Percentiles rank a stretch among this genome's conserved stretches.
phyloP scores from a whole-genome alignment of 2,113 vertebrate genomes.

The Oplegnathus fasciatus region DNA sequence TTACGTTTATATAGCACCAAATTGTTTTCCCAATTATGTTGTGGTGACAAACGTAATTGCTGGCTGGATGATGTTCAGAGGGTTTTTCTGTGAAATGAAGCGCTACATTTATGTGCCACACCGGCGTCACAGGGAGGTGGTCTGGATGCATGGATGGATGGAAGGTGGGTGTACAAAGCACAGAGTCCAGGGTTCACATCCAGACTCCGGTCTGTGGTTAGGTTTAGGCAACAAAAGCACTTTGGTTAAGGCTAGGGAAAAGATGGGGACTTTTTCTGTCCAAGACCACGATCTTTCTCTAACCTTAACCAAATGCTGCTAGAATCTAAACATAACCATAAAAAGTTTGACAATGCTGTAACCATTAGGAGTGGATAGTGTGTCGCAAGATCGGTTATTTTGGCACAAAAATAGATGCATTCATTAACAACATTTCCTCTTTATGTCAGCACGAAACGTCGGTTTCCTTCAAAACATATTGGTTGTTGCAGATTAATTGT shows the following conservation, averaged over 20 bases:
- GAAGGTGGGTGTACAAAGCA: not conserved
- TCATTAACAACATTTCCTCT: too few relatives aligned
- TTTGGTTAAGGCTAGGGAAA: not conserved
- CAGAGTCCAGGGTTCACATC: not conserved
- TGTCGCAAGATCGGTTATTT: not conserved
- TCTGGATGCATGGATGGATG: not conserved
- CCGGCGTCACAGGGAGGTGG: not conserved
- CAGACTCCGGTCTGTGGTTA: not conserved
- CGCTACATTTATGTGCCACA: not conserved
- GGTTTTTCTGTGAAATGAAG: not conserved
- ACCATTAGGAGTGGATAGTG: not conserved
- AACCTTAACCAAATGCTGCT: not conserved
- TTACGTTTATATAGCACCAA: not conserved
- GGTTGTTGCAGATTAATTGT: too few relatives aligned
- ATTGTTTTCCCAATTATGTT: not conserved
- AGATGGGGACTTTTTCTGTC: not conserved
- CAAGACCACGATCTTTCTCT: not conserved
- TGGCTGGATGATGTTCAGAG: not conserved
- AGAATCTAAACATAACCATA: not conserved
- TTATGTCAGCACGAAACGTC: too few relatives aligned
- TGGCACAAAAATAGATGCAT: too few relatives aligned
- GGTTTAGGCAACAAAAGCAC: not conserved
- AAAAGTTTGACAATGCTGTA: too few relatives aligned
- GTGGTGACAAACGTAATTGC: too few relatives aligned
- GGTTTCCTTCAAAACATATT: not conserved